Evolutionary conservation across 2,888 invertebrate genomes (phyloP).

Genomic region (Conomelus anceps): DNA sequence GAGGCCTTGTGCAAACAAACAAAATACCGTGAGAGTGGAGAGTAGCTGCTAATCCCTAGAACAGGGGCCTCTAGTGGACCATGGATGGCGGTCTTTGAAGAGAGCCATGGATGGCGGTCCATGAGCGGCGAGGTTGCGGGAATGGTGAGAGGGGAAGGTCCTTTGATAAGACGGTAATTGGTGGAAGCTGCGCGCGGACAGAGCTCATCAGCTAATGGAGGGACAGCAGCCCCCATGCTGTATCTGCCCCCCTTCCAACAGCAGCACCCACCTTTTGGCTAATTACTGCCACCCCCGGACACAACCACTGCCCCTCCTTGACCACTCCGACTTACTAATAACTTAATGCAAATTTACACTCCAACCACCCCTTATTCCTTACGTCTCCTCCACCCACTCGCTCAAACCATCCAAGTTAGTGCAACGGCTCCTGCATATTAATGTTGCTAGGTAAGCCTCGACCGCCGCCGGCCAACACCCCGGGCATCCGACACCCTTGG

Average conservation of each 20-base stretch:
- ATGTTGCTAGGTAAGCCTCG: not conserved
- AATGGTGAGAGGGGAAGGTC: not conserved
- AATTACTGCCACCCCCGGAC: not conserved
- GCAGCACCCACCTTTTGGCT: not conserved
- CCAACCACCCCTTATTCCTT: too few species aligned
- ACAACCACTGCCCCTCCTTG: conserved; percentile 14
- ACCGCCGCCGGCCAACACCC: not conserved
- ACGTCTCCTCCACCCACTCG: not conserved
- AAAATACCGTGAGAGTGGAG: not conserved
- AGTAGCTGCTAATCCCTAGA: not conserved
- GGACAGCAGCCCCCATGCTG: not conserved
- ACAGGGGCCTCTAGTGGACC: not conserved
- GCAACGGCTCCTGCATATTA: not conserved
- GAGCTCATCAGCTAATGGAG: not conserved
- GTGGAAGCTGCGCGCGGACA: not conserved
- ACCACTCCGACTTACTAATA: conserved; percentile 9
- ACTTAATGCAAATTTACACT: conserved; percentile 2
- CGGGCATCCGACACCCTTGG: not conserved
- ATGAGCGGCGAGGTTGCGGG: not conserved
- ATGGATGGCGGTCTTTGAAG: not conserved
- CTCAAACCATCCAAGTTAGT: not conserved
- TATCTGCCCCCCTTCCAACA: too few species aligned
- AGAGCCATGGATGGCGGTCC: not conserved
- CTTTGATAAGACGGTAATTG: not conserved
- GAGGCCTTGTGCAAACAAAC: not conserved